A percentile compares a stretch with the other conserved stretches of the same genome.
phyloP scores from a whole-genome alignment of 23 tunicate genomes.

The Pegea sp. region DNA sequence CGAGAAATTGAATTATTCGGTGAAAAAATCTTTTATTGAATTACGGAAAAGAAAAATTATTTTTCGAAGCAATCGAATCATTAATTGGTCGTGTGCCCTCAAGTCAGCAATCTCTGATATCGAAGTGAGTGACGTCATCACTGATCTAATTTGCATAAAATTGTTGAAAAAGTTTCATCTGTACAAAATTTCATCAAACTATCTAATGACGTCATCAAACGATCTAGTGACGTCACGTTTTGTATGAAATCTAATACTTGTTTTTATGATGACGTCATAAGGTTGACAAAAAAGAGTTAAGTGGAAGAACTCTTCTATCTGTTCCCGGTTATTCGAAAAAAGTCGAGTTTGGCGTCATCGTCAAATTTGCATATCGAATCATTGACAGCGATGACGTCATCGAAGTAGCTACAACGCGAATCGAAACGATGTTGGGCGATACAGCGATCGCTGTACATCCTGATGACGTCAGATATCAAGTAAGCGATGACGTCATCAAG shows the following conservation, averaged over 20 bases:
- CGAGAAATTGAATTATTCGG: constrained; percentile 47
- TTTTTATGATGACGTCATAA: too few species aligned
- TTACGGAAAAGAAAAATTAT: constrained; percentile 57
- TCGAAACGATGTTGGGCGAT: constrained; percentile 99
- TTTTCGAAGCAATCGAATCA: constrained; percentile 77
- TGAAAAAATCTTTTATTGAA: constrained; percentile 38
- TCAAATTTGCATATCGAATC: constrained; percentile 64
- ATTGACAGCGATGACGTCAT: constrained; percentile 49
- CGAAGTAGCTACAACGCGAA: constrained; percentile 84
- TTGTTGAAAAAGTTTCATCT: too few species aligned
- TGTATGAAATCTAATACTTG: too few species aligned
- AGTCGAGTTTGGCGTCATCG: constrained; percentile 84
- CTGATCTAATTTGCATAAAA: too few species aligned
- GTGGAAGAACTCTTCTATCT: constrained; percentile 54
- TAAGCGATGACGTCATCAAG: too few species aligned
- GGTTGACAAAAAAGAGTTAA: constrained; percentile 75
- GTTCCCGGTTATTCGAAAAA: constrained; percentile 84
- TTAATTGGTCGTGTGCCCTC: constrained; percentile 95
- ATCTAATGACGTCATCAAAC: too few species aligned
- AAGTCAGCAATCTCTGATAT: constrained; percentile 92
- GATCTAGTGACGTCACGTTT: too few species aligned
- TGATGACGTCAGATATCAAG: constrained; percentile 53
- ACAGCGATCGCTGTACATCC: constrained; percentile 96
- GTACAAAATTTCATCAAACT: too few species aligned
- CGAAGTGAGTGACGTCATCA: constrained; percentile 19